These are phyloP conservation scores for Micromussa lordhowensis DNA, from an alignment of 92 coral and sea anemone species.

Conservation along the genomic window DNA sequence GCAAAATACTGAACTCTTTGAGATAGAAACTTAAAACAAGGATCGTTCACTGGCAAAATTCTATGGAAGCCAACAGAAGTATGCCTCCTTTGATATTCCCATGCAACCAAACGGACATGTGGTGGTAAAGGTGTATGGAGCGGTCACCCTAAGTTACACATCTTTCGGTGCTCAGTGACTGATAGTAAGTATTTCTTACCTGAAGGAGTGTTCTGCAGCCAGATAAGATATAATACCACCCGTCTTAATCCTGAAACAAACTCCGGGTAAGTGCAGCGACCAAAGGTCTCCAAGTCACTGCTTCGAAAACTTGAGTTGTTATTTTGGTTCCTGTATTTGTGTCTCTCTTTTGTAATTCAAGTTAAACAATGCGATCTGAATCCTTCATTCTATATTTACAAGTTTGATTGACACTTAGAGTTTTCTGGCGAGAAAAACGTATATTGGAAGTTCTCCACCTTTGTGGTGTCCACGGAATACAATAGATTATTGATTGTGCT, in stretches of 20 bases:
- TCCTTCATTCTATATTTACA: slow-evolving; percentile 10
- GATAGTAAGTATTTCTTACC: slow-evolving; percentile 17
- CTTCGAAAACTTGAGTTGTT: slow-evolving; percentile 4
- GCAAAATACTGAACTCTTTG: slow-evolving; percentile 20
- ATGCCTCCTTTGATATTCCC: slow-evolving; percentile 79
- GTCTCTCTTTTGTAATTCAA: slow-evolving; percentile 34
- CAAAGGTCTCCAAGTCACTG: slow-evolving; percentile 8
- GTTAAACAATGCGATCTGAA: slow-evolving; percentile 38
- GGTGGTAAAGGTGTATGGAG: neutral
- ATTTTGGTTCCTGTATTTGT: slow-evolving; percentile 6
- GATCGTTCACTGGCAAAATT: slow-evolving; percentile 87
- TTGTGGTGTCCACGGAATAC: slow-evolving; percentile 44
- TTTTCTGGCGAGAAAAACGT: slow-evolving; percentile 47
- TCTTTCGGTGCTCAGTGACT: slow-evolving; percentile 28
- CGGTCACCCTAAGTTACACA: slow-evolving; percentile 82
- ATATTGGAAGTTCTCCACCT: slow-evolving; percentile 48
- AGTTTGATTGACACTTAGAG: slow-evolving; percentile 77
- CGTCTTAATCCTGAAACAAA: neutral
- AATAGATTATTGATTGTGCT: slow-evolving; percentile 60
- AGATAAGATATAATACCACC: neutral
- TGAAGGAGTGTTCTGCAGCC: neutral
- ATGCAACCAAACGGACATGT: slow-evolving; percentile 75
- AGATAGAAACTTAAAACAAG: slow-evolving; percentile 32
- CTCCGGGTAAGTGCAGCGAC: neutral
- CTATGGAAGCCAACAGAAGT: slow-evolving; percentile 82